These are phyloP conservation scores for Microtus oregoni DNA, from an alignment of 2,113 vertebrate species.

Conservation along the genomic window DNA sequence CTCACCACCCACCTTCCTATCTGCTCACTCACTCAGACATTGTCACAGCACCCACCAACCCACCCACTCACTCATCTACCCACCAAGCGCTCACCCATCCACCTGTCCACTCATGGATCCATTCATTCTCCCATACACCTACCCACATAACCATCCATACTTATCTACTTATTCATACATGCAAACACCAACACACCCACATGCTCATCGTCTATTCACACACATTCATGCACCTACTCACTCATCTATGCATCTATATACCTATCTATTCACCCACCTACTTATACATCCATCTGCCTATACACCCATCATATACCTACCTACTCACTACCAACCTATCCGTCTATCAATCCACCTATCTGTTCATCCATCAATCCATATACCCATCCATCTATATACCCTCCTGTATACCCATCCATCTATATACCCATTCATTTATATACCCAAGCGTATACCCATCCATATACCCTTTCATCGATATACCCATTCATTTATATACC, in stretches of 20 bases:
- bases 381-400: background rate
- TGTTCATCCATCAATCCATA: too few relatives aligned
- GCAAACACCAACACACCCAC: background rate
- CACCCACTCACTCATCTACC: background rate
- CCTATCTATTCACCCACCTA: too few relatives aligned
- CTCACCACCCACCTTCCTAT: background rate
- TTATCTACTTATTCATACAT: background rate
- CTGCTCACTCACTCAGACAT: background rate
- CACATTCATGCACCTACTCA: background rate
- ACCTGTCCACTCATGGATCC: too few relatives aligned
- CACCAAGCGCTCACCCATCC: background rate
- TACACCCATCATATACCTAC: too few relatives aligned
- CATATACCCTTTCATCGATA: too few relatives aligned
- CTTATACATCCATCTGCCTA: background rate
- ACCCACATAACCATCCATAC: background rate
- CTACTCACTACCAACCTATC: too few relatives aligned
- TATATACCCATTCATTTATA: background rate
- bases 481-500: too few relatives aligned
- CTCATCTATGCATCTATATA: too few relatives aligned
- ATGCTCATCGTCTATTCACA: background rate
- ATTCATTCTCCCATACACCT: background rate
- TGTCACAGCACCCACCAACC: background rate
- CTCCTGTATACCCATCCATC: too few relatives aligned
- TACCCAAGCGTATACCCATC: too few relatives aligned
- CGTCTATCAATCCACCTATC: too few relatives aligned